These are phyloP conservation scores for Ecliptopera silaceata DNA, from an alignment of 2,888 invertebrate genomes.

Conservation along the genomic window DNA sequence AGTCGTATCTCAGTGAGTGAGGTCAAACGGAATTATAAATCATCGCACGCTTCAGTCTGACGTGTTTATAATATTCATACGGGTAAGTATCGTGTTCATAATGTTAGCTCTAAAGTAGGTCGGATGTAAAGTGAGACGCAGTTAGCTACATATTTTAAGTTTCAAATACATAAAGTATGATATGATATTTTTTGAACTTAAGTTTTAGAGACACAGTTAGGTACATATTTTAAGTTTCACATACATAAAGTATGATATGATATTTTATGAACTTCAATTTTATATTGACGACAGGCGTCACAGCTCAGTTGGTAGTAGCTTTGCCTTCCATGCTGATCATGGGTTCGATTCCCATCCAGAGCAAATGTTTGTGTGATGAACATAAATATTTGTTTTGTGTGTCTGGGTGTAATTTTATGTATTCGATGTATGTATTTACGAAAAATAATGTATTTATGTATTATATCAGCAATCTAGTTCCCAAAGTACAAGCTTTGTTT, in stretches of 20 bases:
- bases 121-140: neutral
- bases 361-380: no score
- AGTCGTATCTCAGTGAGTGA: conserved; percentile 29
- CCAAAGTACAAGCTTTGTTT: no score
- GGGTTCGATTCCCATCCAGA: no score
- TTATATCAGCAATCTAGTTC: no score
- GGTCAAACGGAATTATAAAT: conserved; percentile 59
- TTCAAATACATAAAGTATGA: neutral
- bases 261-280: no score
- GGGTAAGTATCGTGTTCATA: conserved; percentile 19
- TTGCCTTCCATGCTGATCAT: no score
- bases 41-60: conserved; percentile 41
- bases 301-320: no score
- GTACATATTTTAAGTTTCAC: neutral
- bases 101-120: conserved; percentile 13
- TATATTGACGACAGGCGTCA: no score
- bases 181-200: neutral
- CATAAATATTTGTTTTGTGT: no score
- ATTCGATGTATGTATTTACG: no score
- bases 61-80: conserved; percentile 53
- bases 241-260: neutral
- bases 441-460: no score
- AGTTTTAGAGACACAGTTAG: neutral
- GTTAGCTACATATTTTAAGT: neutral
- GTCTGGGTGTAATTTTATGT: no score